Evolutionary conservation across 2,888 invertebrate genomes (phyloP), one percentile per base, ranked within the genome.

Genomic region (Pristionchus fissidentatus): DNA sequence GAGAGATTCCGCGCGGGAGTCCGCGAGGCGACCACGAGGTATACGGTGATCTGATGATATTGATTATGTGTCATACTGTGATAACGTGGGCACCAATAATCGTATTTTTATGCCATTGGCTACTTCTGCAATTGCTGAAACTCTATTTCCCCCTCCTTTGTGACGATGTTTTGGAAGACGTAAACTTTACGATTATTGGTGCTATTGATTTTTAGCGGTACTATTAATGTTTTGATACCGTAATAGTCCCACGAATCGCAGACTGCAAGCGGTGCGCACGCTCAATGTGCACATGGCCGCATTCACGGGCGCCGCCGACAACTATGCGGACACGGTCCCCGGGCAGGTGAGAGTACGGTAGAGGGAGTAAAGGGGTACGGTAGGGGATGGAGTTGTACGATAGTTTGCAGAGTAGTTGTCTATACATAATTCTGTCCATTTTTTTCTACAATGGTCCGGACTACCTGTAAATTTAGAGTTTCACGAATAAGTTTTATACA

Each of bases 1-100:
- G 86, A 88, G 26, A 49, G 88, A 52, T 91, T 91, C 84, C 84
- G 84, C n/a, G 84, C 84, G 29, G 86, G 84, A 62, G 86, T 91
- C 19, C 83, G 86, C 5, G 83, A 85, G 2, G 89, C 90, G 2
- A 89, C 90, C 1, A 81, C 85, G 35, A 86, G 83, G 78, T 78
- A 49, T 78, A 78, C 77, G 77, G 77, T 78, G 32, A 52, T 32
- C 1, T 3, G 41, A 3, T 38, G n/a, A 41, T 41, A 38, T 38
- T 22, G 70, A 38, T 41, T 38, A 38, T 35, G 49, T 49, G 19
- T 66, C 4, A 38, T 38, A 35, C 5, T 13, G 1, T 55, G 5
- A 22, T 55, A 22, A 22, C 5, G 22, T 57, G n/a, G 26, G 10
- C 22, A n/a, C n/a, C n/a, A n/a, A n/a, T n/a, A n/a, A 8, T 8